These are phyloP conservation scores for Mormoops blainvillei DNA, from an alignment of 2,113 vertebrate species.

Conservation along the genomic window DNA sequence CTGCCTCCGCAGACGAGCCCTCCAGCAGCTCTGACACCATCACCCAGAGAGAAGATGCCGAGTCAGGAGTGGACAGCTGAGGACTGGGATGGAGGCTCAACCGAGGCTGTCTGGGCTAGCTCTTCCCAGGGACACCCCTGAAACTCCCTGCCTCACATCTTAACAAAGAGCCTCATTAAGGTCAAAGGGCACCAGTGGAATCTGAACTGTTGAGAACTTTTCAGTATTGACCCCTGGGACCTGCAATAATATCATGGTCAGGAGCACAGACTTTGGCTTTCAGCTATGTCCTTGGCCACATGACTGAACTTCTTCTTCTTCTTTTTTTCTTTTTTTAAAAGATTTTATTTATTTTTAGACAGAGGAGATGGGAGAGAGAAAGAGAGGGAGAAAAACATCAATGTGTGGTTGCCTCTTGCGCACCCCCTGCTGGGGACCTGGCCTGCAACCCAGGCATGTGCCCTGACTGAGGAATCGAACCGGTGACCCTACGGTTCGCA, in stretches of 20 bases:
- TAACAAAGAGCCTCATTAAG: not conserved
- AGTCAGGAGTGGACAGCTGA: constrained; percentile 28
- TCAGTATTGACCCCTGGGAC: not conserved
- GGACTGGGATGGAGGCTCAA: not conserved
- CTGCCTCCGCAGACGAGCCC: not conserved
- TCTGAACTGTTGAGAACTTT: not conserved
- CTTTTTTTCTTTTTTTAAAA: too few relatives aligned
- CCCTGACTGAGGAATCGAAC: too few relatives aligned
- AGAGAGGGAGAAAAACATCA: too few relatives aligned
- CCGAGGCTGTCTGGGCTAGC: not conserved
- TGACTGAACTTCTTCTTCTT: not conserved
- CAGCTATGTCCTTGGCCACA: not conserved
- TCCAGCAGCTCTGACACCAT: constrained; percentile 45
- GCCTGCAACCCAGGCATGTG: too few relatives aligned
- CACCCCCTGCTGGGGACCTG: too few relatives aligned
- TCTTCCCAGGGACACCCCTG: not conserved
- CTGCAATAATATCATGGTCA: not conserved
- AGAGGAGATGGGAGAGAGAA: too few relatives aligned
- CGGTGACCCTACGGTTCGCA: too few relatives aligned
- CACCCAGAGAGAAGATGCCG: constrained; percentile 58
- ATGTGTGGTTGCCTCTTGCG: too few relatives aligned
- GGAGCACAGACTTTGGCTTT: not conserved
- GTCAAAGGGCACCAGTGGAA: not conserved
- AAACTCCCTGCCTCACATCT: not conserved
- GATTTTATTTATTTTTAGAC: too few relatives aligned